Evolutionary conservation across 2,888 invertebrate species (phyloP), one percentile per base, ranked within the genome.

Genomic region (Anthophora plumipes): DNA sequence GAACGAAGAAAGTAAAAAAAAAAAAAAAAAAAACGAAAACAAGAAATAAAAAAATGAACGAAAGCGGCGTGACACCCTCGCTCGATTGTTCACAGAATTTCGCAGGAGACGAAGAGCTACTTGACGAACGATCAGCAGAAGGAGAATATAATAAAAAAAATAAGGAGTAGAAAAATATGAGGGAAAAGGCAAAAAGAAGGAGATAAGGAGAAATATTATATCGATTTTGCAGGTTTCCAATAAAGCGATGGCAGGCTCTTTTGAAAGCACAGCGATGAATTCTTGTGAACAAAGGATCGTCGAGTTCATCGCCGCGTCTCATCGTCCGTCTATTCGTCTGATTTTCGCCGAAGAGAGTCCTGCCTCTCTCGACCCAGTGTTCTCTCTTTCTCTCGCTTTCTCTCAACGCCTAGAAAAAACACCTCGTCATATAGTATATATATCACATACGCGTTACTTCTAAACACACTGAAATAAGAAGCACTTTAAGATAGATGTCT

Each of bases 381-480:
- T 61, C 61, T 61, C 31, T 31, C 67, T 41, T 52, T 46, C 48
- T 66, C 31, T 59, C 37, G 9, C 54, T 25, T 43, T 66, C 68
- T 69, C 67, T 81, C 86, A 89, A 87, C 89, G 88, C 87, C 90
- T 90, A 91, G 89, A 91, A 92, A 91, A 89, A 71, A 79, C 91
- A 90, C 91, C 89, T 90, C 88, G 89, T 91, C 91, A 92, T 93
- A 93, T 93, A 93, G 91, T 92, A 92, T 93, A 93, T 93, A 93
- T 93, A 93, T 93, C 93, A 93, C 93, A 93, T 93, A 93, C 92
- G 93, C 92, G 91, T 93, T 93, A 93, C 91, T 90, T 92, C 93
- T 93, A 93, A 93, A 93, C 92, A 93, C 93, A 93, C 92, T 92
- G 93, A 93, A 93, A 93, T 93, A 93, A 93, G 93, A 93, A 93